Evolutionary conservation across 2,888 invertebrate species (phyloP).

Genomic region (Danaus chrysippus): DNA sequence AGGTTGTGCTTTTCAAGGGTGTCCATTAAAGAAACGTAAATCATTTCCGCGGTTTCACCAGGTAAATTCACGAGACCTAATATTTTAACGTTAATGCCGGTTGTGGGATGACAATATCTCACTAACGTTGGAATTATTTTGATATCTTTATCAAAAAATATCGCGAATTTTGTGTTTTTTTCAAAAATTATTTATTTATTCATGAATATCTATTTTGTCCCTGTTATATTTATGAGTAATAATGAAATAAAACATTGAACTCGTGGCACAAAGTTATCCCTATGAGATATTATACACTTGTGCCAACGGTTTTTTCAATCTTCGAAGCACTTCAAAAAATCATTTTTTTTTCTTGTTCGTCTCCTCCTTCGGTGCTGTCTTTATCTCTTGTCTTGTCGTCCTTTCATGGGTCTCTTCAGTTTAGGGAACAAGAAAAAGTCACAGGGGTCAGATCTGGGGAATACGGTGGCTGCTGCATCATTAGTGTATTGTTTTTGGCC

Average conservation of each 20-base stretch:
- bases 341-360: constrained; percentile 32
- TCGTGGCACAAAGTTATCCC: constrained; percentile 18
- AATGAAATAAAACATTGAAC: too few relatives aligned
- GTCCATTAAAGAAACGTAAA: too few relatives aligned
- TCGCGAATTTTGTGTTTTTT: neutral
- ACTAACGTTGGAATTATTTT: too few relatives aligned
- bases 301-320: constrained; percentile 35
- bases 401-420: constrained; percentile 21
- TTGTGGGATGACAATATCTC: neutral
- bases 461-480: too few relatives aligned
- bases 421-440: constrained; percentile 29
- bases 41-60: too few relatives aligned
- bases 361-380: constrained; percentile 32
- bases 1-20: too few relatives aligned
- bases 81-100: neutral
- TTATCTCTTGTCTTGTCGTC: constrained; percentile 34
- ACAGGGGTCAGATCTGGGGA: too few relatives aligned
- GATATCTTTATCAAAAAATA: neutral
- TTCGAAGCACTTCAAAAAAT: constrained; percentile 35
- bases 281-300: constrained; percentile 33
- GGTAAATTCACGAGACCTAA: too few relatives aligned
- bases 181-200: neutral
- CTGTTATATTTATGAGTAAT: too few relatives aligned
- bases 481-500: too few relatives aligned
- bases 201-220: too few relatives aligned